Evolutionary conservation across 1,140 invertebrate species (phyloP), one percentile per base, ranked within the genome.

Genomic region (Psix sp.): DNA sequence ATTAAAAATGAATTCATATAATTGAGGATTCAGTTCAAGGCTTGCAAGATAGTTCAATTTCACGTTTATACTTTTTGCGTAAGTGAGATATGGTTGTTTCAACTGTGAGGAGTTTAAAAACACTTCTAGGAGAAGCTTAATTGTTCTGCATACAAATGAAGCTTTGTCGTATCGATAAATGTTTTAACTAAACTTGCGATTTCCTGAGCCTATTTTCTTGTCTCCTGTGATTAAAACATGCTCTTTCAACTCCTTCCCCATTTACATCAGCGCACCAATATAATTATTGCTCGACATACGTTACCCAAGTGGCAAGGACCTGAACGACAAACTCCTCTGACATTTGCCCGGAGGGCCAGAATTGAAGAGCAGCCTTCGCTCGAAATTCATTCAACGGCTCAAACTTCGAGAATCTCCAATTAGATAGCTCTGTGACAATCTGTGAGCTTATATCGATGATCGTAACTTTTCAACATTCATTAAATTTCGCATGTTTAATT

Each of bases 111-210:
- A 72, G 59, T 26, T 62, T 54, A 63, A 62, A 67, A 57, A 43
- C 72, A 66, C 68, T 73, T 78, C 78, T 56, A 45, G 54, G 56
- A 67, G 57, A 63, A 54, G 40, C 78, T 86, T 84, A 82, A 76
- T 70, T 77, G 79, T 84, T 84, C 84, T 83, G 81, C 84, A 80
- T 83, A 79, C 83, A 79, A 80, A 86, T 86, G 83, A 80, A 76
- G 81, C 80, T 86, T 83, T 77, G 76, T 77, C 38, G 72, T 78
- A 76, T 78, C 79, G 77, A 79, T 80, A 79, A 82, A 82, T 78
- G 80, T 74, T 84, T 77, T 80, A 83, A 82, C 80, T 80, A 80
- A 77, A 80, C 77, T 75, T 51, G 57, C 29, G 66, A 72, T 60
- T 76, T 77, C 63, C 73, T 71, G 74, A 79, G 81, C 81, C 81